Evolutionary conservation across 2,888 invertebrate species (phyloP).

Genomic region (Isoperla grammatica): DNA sequence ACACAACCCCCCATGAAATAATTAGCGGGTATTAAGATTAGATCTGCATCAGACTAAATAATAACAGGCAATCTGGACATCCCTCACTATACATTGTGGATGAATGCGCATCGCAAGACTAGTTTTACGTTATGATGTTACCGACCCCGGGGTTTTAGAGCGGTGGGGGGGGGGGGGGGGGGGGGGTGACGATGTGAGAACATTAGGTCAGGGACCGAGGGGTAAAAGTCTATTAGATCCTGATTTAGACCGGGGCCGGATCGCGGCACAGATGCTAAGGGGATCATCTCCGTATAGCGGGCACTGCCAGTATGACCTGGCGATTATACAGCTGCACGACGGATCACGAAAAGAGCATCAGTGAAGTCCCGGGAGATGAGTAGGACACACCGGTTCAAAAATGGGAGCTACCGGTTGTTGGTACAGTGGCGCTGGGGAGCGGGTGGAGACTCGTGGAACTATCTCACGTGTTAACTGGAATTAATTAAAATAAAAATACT

Average conservation of each 20-base stretch:
- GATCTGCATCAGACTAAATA: too few species aligned
- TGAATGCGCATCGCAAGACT: too few species aligned
- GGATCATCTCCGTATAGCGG: constrained; percentile 12
- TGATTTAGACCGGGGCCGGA: constrained; percentile 25
- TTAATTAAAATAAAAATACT: too few species aligned
- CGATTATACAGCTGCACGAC: constrained; percentile 1
- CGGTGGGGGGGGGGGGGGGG: constrained; percentile 1
- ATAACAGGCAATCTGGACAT: too few species aligned
- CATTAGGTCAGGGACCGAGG: constrained; percentile 21
- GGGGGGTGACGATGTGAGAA: constrained; percentile 27
- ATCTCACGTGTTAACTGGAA: neutral
- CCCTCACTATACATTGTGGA: too few species aligned
- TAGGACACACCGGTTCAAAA: constrained; percentile 6
- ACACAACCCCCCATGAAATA: too few species aligned
- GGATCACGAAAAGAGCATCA: constrained; percentile 8
- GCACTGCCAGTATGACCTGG: neutral
- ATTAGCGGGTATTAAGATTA: too few species aligned
- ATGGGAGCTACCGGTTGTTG: too few species aligned
- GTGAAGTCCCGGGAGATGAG: neutral
- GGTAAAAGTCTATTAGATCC: constrained; percentile 27
- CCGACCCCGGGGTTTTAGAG: too few species aligned
- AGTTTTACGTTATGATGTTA: too few species aligned
- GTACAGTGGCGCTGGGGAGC: neutral
- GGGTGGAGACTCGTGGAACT: neutral
- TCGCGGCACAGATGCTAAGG: constrained; percentile 24